Percentiles rank a stretch among this genome's conserved stretches.
phyloP scores from a whole-genome alignment of 2,797 vertebrate genomes.

The Tenualosa ilisha region DNA sequence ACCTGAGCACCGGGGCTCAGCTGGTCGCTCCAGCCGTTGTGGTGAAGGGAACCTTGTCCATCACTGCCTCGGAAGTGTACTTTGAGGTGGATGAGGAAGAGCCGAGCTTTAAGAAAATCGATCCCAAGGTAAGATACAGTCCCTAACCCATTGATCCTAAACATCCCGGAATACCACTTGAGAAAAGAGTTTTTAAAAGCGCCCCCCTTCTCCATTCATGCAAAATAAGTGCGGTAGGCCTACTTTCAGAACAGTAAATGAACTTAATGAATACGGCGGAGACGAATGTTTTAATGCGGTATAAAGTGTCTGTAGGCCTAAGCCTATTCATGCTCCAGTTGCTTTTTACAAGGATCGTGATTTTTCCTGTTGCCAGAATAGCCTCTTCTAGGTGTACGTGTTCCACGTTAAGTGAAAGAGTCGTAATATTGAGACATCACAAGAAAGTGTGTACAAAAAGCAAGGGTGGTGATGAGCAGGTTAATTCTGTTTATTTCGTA shows the following conservation, averaged over 20 bases:
- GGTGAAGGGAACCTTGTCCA: constrained; percentile 90
- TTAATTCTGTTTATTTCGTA: neutral
- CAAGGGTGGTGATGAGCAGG: neutral
- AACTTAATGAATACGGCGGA: neutral
- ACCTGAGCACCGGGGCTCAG: constrained; percentile 89
- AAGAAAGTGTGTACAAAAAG: neutral
- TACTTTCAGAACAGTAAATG: neutral
- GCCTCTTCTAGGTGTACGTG: no score
- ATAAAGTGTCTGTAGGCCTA: neutral
- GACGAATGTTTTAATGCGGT: neutral
- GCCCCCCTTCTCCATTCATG: neutral
- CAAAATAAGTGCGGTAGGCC: neutral
- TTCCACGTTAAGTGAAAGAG: neutral
- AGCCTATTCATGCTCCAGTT: neutral
- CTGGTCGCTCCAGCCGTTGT: constrained; percentile 89
- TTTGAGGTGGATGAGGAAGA: constrained; percentile 99
- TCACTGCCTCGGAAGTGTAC: constrained; percentile 94
- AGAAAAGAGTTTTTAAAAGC: neutral
- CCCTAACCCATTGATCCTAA: constrained; percentile 4
- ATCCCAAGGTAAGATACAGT: constrained; percentile 88
- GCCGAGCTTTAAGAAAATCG: constrained; percentile 89
- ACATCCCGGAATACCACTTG: neutral
- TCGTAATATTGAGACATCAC: neutral
- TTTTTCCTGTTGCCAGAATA: neutral
- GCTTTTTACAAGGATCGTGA: neutral